Conservation (phyloP, 2,888 invertebrate species). For the Catonia carolina region DNA sequence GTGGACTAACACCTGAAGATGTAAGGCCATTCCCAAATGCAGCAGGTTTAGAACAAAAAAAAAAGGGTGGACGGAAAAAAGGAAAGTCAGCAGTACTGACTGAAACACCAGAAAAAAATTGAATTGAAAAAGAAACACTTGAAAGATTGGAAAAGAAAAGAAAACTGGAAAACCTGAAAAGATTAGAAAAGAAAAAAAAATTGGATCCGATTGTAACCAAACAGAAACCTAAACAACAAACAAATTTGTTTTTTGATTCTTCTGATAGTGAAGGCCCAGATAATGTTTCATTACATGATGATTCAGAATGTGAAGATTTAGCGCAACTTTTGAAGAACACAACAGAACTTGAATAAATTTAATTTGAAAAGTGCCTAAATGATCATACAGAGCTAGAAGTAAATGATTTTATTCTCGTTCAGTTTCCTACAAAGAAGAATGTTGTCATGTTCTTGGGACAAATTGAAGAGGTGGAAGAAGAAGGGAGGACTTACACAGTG, state of each 20-base stretch:
- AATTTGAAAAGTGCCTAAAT: constrained; percentile 11
- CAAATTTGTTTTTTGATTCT: neutral
- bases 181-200: neutral
- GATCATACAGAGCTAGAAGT: constrained; percentile 5
- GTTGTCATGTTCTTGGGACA: constrained; percentile 8
- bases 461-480: constrained; percentile 12
- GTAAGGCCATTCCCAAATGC: constrained; percentile 1
- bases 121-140: neutral
- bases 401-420: constrained; percentile 16
- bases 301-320: constrained; percentile 13
- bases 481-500: neutral
- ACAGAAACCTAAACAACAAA: neutral
- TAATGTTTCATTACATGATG: neutral
- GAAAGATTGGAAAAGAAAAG: neutral
- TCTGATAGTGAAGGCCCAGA: neutral
- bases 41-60: neutral
- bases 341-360: constrained; percentile 11
- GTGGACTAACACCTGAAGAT: constrained; percentile 11
- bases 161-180: neutral
- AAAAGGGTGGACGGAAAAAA: constrained; percentile 11
- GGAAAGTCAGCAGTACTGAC: constrained; percentile 11
- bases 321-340: constrained; percentile 1
- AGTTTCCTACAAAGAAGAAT: constrained; percentile 11
- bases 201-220: neutral
- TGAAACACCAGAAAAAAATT: constrained; percentile 7